These are phyloP conservation scores for Lordiphosa fenestrarum DNA, from an alignment of 2,888 invertebrate genomes.

Conservation along the genomic window DNA sequence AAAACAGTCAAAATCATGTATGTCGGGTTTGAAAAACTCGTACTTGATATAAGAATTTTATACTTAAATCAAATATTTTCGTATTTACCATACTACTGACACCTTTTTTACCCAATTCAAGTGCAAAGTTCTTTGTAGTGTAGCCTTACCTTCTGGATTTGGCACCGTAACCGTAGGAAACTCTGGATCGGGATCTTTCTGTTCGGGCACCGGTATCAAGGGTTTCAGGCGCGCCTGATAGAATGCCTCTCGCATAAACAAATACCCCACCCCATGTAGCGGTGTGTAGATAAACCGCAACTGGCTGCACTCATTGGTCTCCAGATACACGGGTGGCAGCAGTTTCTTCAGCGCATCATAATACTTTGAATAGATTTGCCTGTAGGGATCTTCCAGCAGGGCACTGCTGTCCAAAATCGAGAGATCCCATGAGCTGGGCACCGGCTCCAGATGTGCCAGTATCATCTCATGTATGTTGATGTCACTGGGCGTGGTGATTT, in stretches of 20 bases:
- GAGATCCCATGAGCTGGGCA: conserved; percentile 89
- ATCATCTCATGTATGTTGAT: conserved; percentile 90
- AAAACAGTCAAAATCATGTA: too few relatives aligned
- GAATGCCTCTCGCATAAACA: conserved; percentile 89
- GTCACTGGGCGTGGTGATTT: conserved; percentile 96
- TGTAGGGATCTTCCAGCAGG: conserved; percentile 86
- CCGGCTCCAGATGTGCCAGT: conserved; percentile 88
- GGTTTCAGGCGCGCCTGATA: conserved; percentile 86
- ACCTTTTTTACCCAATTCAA: too few relatives aligned
- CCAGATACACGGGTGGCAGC: conserved; percentile 82
- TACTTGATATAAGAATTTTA: too few relatives aligned
- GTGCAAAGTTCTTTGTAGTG: too few relatives aligned
- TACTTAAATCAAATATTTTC: too few relatives aligned
- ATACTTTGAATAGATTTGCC: conserved; percentile 86
- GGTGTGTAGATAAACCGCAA: conserved; percentile 94
- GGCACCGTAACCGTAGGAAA: conserved; percentile 98
- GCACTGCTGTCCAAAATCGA: conserved; percentile 81
- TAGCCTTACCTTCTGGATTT: conserved; percentile 88
- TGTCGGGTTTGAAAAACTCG: too few relatives aligned
- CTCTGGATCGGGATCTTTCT: conserved; percentile 95
- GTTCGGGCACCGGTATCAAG: conserved; percentile 81
- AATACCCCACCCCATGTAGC: conserved; percentile 98
- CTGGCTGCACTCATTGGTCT: conserved; percentile 82
- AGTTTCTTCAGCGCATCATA: conserved; percentile 83
- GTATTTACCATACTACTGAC: too few relatives aligned